Evolutionary conservation across 1,140 invertebrate genomes (phyloP).

Genomic region (Trichonephila clavipes): DNA sequence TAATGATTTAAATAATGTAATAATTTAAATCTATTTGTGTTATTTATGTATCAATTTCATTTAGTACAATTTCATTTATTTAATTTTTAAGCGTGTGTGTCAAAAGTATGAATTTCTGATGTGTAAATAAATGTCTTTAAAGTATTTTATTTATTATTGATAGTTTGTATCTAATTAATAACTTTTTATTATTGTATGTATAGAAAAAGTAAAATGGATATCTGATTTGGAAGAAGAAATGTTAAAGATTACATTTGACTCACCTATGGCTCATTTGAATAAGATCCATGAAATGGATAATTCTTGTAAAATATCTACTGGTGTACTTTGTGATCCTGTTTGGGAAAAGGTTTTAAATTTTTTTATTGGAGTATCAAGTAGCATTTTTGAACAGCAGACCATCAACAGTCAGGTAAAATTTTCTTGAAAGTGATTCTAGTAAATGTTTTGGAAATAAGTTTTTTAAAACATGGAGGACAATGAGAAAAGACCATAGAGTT

Average conservation of each 20-base stretch:
- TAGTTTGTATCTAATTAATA: not conserved
- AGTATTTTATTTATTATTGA: too few species aligned
- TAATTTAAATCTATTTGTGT: too few species aligned
- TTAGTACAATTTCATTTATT: too few species aligned
- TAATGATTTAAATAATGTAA: too few species aligned
- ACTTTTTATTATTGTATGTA: not conserved
- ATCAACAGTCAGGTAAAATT: conserved; percentile 22
- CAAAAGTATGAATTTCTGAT: too few species aligned
- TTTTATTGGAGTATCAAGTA: conserved; percentile 47
- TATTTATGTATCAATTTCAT: too few species aligned
- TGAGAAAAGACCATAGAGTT: too few species aligned
- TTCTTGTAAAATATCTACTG: not conserved
- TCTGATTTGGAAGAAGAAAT: conserved; percentile 27
- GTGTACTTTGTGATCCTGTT: not conserved
- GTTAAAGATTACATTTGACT: conserved; percentile 33
- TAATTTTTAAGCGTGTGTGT: too few species aligned
- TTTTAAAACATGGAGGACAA: too few species aligned
- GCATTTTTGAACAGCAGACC: conserved; percentile 53
- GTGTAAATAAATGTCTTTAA: too few species aligned
- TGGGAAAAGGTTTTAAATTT: conserved; percentile 58
- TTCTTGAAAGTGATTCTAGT: too few species aligned
- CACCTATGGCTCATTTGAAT: not conserved
- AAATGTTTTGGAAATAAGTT: too few species aligned
- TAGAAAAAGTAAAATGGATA: conserved; percentile 58
- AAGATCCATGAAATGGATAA: not conserved